Conservation (phyloP, 2,113 vertebrate species). For the Xiphias gladius region DNA sequence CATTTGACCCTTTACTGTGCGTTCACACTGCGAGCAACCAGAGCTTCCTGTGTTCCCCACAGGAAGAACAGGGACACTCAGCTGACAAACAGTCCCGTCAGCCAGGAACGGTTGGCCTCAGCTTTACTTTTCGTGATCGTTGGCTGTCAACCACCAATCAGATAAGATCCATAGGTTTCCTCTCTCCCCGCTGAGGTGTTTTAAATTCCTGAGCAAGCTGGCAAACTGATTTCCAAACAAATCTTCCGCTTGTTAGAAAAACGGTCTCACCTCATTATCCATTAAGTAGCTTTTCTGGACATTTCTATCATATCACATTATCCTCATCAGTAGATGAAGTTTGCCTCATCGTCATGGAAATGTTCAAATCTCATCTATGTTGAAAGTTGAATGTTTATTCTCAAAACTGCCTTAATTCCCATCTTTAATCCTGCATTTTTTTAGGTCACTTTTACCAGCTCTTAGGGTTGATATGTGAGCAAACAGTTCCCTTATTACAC, state of each 20-base stretch:
- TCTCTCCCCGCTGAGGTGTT: neutral
- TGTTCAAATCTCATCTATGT: too few relatives aligned
- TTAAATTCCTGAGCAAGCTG: neutral
- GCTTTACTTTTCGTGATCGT: neutral
- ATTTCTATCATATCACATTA: neutral
- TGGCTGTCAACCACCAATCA: neutral
- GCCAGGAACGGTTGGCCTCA: neutral
- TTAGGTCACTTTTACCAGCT: neutral
- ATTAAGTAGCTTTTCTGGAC: neutral
- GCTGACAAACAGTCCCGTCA: neutral
- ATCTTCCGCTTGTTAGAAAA: neutral
- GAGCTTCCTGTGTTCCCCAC: too few relatives aligned
- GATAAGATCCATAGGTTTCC: neutral
- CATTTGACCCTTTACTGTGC: neutral
- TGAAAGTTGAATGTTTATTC: too few relatives aligned
- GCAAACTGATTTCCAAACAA: neutral
- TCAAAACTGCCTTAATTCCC: too few relatives aligned
- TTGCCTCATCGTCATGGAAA: too few relatives aligned
- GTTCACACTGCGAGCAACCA: slow-evolving; percentile 17
- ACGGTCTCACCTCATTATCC: neutral
- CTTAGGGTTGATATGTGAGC: too few relatives aligned
- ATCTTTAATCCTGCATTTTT: neutral
- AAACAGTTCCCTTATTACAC: too few relatives aligned
- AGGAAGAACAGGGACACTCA: too few relatives aligned
- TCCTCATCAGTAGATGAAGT: neutral